Evolutionary conservation across 2,113 vertebrate genomes (phyloP), one percentile per base, ranked within the genome.

Genomic region (Cnemophilus loriae): DNA sequence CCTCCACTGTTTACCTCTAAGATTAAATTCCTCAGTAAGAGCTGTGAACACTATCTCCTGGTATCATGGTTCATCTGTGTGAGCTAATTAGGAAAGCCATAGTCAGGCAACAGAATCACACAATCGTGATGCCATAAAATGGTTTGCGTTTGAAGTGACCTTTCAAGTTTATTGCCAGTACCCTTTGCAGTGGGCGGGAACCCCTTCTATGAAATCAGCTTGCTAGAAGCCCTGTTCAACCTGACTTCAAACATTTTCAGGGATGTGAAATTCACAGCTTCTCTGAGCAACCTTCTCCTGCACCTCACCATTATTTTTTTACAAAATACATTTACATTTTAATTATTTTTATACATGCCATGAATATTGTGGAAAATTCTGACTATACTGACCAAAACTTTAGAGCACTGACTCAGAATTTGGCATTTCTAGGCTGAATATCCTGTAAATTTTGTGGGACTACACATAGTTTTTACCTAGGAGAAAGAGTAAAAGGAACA

Each of bases 311-410:
- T 10, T 20, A n/a, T n/a, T 32, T 33, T 61, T 70, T 28, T 55
- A 13, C 16, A 49, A 63, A 57, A 57, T 18, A 18, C 2, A 27
- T 56, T 80, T 80, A 17, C 10, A 63, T 24, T 80, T 69, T 22
- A 28, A 24, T 69, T 30, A 1, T 63, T 93, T 56, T 46, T 64
- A 41, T 41, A 35, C 8, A 19, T 22, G 9, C 6, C 13, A 69
- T 35, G 11, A 63, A 61, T 13, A 13, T 18, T 69, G 15, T 28
- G 13, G 26, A 57, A 85, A 22, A 30, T 80, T 75, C 42, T 46
- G 18, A 30, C 12, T 23, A 12, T 17, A 44, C 4, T 0, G 0
- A 74, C 23, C 2, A 28, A 71, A 55, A 44, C n/a, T 50, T 44
- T 27, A 50, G 20, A 56, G 11, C 20, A n/a, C 7, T 50, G 35